Conservation (phyloP, 2,113 vertebrate genomes). For the Anoplopoma fimbria region DNA sequence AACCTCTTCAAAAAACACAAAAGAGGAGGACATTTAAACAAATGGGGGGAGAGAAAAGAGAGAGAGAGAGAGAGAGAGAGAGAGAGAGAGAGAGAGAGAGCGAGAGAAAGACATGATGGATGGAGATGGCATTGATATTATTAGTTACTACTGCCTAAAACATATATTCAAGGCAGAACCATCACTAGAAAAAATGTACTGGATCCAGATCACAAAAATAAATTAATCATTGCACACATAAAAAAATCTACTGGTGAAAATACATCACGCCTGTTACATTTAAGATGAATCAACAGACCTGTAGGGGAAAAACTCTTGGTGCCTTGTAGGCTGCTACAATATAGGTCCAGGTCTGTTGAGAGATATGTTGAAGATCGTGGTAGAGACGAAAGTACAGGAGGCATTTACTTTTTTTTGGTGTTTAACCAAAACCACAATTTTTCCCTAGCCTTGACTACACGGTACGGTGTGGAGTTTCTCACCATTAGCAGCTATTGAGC, state of each 20-base stretch:
- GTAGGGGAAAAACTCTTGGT: constrained; percentile 1
- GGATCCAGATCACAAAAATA: constrained; percentile 29
- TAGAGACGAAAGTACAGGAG: neutral
- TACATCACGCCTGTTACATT: constrained; percentile 35
- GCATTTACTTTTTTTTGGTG: neutral
- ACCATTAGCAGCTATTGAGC: too few relatives aligned
- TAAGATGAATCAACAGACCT: constrained; percentile 36
- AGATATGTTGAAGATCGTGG: neutral
- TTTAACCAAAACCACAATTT: neutral
- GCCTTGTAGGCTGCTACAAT: neutral
- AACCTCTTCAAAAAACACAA: constrained; percentile 84
- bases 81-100: constrained; percentile 5
- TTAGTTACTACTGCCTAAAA: constrained; percentile 50
- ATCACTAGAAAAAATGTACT: constrained; percentile 44
- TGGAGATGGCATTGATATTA: constrained; percentile 39
- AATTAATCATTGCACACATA: constrained; percentile 32
- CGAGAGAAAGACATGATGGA: constrained; percentile 21
- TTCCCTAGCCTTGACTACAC: neutral
- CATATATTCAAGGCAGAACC: constrained; percentile 50
- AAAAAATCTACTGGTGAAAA: constrained; percentile 47
- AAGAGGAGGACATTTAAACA: constrained; percentile 63
- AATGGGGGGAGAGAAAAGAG: neutral
- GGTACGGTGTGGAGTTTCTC: too few relatives aligned
- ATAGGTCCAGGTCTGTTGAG: neutral
- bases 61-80: constrained; percentile 16